These are phyloP conservation scores for Euplagia quadripunctaria DNA, from an alignment of 2,888 invertebrate genomes.

Conservation along the genomic window DNA sequence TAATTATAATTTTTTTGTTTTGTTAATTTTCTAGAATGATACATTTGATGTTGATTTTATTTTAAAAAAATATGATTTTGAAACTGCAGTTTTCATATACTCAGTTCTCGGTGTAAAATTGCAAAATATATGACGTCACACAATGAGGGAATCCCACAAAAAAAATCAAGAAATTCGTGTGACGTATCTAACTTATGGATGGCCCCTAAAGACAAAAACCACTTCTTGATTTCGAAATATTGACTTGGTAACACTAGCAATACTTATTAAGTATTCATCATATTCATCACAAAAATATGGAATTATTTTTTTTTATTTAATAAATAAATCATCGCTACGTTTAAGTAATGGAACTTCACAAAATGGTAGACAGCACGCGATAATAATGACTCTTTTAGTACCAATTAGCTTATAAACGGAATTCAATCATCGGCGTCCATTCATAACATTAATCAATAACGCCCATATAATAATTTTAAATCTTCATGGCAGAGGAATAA, in stretches of 20 bases:
- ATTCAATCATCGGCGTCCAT: conserved; percentile 53
- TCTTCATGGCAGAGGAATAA: background rate
- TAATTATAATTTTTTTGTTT: too few relatives aligned
- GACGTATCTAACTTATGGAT: too few relatives aligned
- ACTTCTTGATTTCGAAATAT: background rate
- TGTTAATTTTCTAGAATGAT: too few relatives aligned
- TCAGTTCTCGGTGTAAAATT: too few relatives aligned
- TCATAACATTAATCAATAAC: conserved; percentile 41
- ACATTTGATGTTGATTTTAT: too few relatives aligned
- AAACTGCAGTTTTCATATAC: too few relatives aligned
- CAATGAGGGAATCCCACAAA: too few relatives aligned
- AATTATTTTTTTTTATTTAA: background rate
- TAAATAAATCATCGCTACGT: background rate
- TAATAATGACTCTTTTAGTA: conserved; percentile 59
- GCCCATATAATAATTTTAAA: conserved; percentile 1
- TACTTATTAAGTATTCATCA: background rate
- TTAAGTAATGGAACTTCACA: conserved; percentile 1
- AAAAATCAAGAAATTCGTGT: too few relatives aligned
- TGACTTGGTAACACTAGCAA: background rate
- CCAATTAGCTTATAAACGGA: conserved; percentile 64
- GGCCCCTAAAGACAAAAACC: too few relatives aligned
- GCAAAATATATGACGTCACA: too few relatives aligned
- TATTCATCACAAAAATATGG: background rate
- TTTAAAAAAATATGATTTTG: too few relatives aligned
- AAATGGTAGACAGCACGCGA: conserved; percentile 34